Evolutionary conservation across 2,888 invertebrate species (phyloP), one percentile per base, ranked within the genome.

Genomic region (Lasioglossum oenotherae): DNA sequence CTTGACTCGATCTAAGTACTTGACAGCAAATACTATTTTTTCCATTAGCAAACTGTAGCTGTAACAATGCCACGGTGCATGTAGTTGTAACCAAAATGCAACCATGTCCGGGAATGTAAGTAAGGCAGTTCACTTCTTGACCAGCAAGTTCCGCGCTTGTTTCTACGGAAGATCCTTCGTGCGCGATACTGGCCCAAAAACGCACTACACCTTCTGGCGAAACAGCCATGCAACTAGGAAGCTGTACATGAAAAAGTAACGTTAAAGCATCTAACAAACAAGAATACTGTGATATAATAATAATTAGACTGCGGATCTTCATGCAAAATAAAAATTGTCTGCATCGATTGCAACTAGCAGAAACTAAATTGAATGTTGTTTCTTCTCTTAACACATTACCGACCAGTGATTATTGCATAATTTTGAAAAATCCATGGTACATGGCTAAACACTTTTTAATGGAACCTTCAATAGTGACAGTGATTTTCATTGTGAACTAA

Each of bases 121-220:
- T 96, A 31, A 98, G 95, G 80, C 97, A 96, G 91, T 98, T 98
- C 92, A 98, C 98, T 95, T 98, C 98, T 95, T 98, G 98, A 0
- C 98, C 98, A 46, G 98, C 98, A 53, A 99, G 96, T 93, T 99
- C 98, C 3, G 98, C 97, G 81, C 97, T 97, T 71, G 97, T 97
- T 94, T 99, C 99, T 23, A 97, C 96, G 19, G 98, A 98, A 1
- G 97, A 97, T 0, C 97, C 97, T 93, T 98, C 98, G 91, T 99
- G 98, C 0, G 98, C 98, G 60, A 99, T 97, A 6, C 98, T 98
- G 0, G 98, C 97, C 99, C 99, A 99, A 95, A 98, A 99, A n/a
- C 99, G 97, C 0, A 98, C 97, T 76, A 97, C 97, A 57, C 99
- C 99, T 94, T 99, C 99, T 0, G 99, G 99, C 0, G 99, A 99